phyloP scores from a whole-genome alignment of 2,797 vertebrate species.

The Anisognathus igniventris region DNA sequence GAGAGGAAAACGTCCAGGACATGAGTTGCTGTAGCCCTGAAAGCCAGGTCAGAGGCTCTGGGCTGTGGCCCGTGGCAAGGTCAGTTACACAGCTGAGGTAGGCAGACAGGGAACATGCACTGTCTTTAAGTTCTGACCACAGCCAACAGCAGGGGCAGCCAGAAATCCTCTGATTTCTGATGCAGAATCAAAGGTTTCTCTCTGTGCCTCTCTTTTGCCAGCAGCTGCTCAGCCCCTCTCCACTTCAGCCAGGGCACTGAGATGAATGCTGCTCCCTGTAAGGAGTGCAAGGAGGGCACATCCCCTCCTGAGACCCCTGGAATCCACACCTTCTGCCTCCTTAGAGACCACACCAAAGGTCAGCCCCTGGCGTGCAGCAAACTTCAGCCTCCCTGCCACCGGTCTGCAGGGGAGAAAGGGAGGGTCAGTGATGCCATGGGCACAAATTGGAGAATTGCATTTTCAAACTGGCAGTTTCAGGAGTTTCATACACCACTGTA shows the following conservation, averaged over 20 bases:
- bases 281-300: background rate
- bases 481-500: background rate
- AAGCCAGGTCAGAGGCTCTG: background rate
- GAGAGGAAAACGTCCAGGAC: background rate
- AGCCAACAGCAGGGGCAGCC: conserved; percentile 10
- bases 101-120: background rate
- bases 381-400: background rate
- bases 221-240: background rate
- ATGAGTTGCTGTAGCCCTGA: background rate
- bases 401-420: background rate
- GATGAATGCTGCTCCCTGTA: background rate
- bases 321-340: conserved; percentile 3
- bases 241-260: background rate
- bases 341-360: background rate
- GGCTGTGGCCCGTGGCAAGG: background rate
- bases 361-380: background rate
- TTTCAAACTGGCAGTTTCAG: background rate
- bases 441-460: background rate
- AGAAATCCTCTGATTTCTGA: background rate
- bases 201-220: background rate
- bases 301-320: background rate
- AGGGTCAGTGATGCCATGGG: background rate
- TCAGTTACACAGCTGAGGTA: background rate
- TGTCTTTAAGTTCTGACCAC: background rate
- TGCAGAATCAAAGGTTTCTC: conserved; percentile 14